A percentile compares a stretch with the other conserved stretches of the same genome.
Conservation (phyloP, 2,888 invertebrate genomes). For the Noctua janthina region DNA sequence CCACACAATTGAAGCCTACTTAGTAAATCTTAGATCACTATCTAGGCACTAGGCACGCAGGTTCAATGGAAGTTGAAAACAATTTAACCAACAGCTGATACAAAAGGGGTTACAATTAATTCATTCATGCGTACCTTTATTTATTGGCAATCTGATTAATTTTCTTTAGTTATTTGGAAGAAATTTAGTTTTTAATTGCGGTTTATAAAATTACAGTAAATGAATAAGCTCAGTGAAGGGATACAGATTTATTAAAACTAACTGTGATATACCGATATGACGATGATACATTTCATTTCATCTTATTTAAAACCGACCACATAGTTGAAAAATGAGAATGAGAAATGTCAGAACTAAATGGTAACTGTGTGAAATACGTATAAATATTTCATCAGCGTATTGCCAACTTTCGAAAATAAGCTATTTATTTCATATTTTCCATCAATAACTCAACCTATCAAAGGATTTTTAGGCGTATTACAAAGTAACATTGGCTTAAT, state of each 20-base stretch:
- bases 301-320: background rate
- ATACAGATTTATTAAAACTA: background rate
- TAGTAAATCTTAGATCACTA: slow-evolving; percentile 49
- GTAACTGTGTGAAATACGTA: background rate
- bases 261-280: background rate
- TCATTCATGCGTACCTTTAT: slow-evolving; percentile 34
- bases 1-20: slow-evolving; percentile 30
- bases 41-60: slow-evolving; percentile 65
- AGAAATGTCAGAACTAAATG: background rate
- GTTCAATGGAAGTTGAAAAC: slow-evolving; percentile 60
- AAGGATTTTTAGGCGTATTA: slow-evolving; percentile 41
- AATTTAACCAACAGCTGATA: slow-evolving; percentile 46
- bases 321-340: too few relatives aligned
- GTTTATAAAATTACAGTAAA: background rate
- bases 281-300: background rate
- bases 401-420: background rate
- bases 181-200: background rate
- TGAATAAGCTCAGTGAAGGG: background rate
- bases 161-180: slow-evolving; percentile 4
- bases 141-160: slow-evolving; percentile 40
- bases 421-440: slow-evolving; percentile 3
- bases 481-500: slow-evolving; percentile 53
- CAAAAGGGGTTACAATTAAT: slow-evolving; percentile 44
- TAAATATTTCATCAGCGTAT: background rate
- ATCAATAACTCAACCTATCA: slow-evolving; percentile 11